phyloP scores from a whole-genome alignment of 92 coral and sea anemone genomes.

The Plumapathes pennacea region DNA sequence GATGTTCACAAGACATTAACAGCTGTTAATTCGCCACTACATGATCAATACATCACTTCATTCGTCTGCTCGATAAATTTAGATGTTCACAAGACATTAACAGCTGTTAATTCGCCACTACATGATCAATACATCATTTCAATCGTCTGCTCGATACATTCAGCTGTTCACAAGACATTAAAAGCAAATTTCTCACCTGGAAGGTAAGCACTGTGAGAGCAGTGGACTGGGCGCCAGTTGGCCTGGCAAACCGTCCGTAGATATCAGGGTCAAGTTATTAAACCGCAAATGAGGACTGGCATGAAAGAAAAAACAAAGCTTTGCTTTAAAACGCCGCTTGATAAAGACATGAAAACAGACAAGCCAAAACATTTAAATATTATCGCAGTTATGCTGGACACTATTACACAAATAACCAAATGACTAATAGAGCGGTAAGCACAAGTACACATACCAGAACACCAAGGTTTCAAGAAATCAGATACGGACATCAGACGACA shows the following conservation, averaged over 20 bases:
- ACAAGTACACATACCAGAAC: conserved; percentile 94
- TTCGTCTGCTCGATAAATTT: too few species aligned
- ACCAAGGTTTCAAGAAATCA: conserved; percentile 86
- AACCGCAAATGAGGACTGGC: conserved; percentile 92
- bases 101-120: too few species aligned
- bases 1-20: too few species aligned
- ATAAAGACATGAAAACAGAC: neutral
- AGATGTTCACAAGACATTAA: too few species aligned
- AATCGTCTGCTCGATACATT: too few species aligned
- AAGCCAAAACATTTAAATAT: neutral
- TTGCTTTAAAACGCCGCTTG: too few species aligned
- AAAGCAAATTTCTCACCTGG: conserved; percentile 53
- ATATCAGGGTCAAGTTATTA: conserved; percentile 81
- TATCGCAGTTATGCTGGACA: neutral
- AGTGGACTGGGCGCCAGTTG: conserved; percentile 53
- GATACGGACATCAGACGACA: conserved; percentile 95
- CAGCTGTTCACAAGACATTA: neutral
- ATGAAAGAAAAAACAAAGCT: too few species aligned
- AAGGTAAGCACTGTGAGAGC: conserved; percentile 65
- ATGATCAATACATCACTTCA: too few species aligned
- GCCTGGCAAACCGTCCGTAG: conserved; percentile 90
- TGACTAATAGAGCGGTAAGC: too few species aligned
- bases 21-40: too few species aligned
- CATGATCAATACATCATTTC: too few species aligned
- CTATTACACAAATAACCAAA: too few species aligned